Evolutionary conservation across 2,888 invertebrate species (phyloP).

Genomic region (Trachelus stipa): DNA sequence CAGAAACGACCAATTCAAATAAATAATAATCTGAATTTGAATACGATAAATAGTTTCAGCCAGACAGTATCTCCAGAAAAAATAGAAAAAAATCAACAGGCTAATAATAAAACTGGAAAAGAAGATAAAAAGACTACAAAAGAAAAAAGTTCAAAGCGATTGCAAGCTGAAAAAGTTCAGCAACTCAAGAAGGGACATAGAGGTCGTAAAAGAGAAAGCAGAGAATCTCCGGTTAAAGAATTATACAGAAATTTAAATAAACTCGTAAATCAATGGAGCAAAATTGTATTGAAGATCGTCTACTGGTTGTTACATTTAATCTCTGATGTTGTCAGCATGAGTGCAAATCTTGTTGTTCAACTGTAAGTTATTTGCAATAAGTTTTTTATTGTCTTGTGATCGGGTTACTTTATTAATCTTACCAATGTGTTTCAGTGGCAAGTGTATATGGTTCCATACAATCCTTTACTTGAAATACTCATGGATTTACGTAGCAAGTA

Average conservation of each 20-base stretch:
- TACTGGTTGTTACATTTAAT: slow-evolving; percentile 84
- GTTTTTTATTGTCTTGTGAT: not conserved
- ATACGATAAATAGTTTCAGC: slow-evolving; percentile 53
- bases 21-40: slow-evolving; percentile 57
- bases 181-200: slow-evolving; percentile 70
- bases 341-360: slow-evolving; percentile 77
- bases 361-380: slow-evolving; percentile 71
- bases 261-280: slow-evolving; percentile 70
- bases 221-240: slow-evolving; percentile 58
- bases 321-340: slow-evolving; percentile 84
- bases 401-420: not conserved
- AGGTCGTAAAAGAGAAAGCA: slow-evolving; percentile 67
- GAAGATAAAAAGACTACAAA: slow-evolving; percentile 67
- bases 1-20: slow-evolving; percentile 58
- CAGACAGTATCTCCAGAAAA: slow-evolving; percentile 54
- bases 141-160: slow-evolving; percentile 65
- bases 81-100: slow-evolving; percentile 60
- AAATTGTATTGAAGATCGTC: slow-evolving; percentile 71
- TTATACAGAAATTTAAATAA: slow-evolving; percentile 65
- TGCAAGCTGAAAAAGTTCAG: slow-evolving; percentile 65
- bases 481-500: slow-evolving; percentile 52
- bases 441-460: slow-evolving; percentile 60
- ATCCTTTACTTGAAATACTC: slow-evolving; percentile 60
- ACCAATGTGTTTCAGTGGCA: slow-evolving; percentile 47
- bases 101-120: slow-evolving; percentile 70